These are phyloP conservation scores for Platalea minor DNA, from an alignment of 2,797 vertebrate genomes.

Conservation along the genomic window DNA sequence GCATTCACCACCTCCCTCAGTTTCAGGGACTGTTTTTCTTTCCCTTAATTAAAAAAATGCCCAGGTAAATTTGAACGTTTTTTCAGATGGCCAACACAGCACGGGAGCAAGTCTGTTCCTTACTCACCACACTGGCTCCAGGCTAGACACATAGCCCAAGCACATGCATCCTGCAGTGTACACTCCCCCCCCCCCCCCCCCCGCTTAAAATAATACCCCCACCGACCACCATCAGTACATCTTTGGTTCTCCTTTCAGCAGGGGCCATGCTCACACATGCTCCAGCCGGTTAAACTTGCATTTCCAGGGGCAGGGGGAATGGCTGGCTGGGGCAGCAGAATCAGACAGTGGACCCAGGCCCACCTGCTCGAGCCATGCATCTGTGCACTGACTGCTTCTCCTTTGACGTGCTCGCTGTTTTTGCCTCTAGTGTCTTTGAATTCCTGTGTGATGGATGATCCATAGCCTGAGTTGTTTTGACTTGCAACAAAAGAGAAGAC, in stretches of 20 bases:
- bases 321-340: background rate
- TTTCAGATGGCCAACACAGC: background rate
- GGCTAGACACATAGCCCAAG: background rate
- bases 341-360: background rate
- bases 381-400: background rate
- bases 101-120: background rate
- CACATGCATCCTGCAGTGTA: rapidly evolving
- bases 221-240: rapidly evolving
- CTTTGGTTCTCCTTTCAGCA: background rate
- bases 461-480: background rate
- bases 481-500: background rate
- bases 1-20: background rate
- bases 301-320: background rate
- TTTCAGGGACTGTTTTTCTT: background rate
- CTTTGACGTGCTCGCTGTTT: background rate
- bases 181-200: too few species aligned
- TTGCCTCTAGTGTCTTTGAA: background rate
- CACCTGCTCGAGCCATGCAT: background rate
- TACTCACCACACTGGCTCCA: background rate
- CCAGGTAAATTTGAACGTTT: background rate
- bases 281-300: rapidly evolving
- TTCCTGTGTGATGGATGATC: background rate
- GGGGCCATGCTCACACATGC: background rate
- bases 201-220: background rate
- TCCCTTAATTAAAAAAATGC: background rate